Evolutionary conservation across 2,888 invertebrate genomes (phyloP).

Genomic region (Drosophila atroscutellata): DNA sequence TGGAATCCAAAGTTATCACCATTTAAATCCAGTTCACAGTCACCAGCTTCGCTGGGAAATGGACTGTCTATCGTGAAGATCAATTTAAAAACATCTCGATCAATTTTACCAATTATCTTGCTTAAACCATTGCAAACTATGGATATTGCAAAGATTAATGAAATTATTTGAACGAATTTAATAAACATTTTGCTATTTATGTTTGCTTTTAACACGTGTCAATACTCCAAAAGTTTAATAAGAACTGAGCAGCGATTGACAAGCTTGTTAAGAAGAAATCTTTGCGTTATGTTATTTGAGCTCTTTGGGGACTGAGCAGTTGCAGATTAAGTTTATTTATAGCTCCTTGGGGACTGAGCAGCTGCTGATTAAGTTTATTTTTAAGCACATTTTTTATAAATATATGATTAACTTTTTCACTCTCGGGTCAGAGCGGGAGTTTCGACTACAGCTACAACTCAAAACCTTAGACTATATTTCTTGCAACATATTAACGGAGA

Average conservation of each 20-base stretch:
- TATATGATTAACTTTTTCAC: accelerated
- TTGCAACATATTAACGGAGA: no score
- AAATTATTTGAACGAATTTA: neutral
- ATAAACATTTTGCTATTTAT: neutral
- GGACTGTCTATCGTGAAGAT: neutral
- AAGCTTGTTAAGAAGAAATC: neutral
- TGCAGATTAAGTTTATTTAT: neutral
- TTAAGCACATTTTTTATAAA: neutral
- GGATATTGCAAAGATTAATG: neutral
- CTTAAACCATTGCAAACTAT: neutral
- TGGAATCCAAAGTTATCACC: neutral
- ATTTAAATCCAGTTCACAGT: neutral
- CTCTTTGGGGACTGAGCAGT: neutral
- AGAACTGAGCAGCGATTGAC: neutral
- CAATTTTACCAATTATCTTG: neutral
- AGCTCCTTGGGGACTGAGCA: no score
- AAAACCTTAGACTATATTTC: neutral
- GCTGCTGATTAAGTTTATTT: neutral
- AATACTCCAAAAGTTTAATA: neutral
- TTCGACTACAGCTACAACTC: neutral
- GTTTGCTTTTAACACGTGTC: no score
- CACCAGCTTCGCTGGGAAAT: accelerated
- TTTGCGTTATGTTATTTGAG: neutral
- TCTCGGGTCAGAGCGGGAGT: accelerated
- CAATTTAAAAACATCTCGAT: neutral